Conservation (phyloP, 2,888 invertebrate species). For the Chelonus formosanus region DNA sequence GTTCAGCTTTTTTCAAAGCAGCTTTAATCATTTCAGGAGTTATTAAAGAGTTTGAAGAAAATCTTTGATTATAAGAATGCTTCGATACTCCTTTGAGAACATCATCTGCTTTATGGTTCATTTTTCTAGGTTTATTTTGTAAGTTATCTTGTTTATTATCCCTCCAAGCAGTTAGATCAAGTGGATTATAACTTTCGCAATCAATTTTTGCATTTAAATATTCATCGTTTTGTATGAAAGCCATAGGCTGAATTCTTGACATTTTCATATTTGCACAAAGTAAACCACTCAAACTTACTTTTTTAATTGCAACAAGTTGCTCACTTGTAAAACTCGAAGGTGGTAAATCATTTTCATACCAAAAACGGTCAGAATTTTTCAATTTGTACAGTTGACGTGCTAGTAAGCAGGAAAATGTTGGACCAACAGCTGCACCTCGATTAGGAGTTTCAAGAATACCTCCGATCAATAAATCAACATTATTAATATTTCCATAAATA, state of each 20-base stretch:
- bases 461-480: slow-evolving; percentile 86
- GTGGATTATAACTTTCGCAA: slow-evolving; percentile 76
- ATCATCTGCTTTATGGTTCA: not conserved
- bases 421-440: slow-evolving; percentile 84
- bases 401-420: slow-evolving; percentile 87
- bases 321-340: slow-evolving; percentile 82
- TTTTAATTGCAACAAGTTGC: slow-evolving; percentile 83
- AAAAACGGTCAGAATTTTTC: slow-evolving; percentile 89
- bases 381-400: slow-evolving; percentile 83
- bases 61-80: not conserved
- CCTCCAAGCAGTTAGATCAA: slow-evolving; percentile 78
- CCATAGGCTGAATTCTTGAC: slow-evolving; percentile 81
- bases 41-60: slow-evolving; percentile 54
- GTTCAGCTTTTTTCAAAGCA: slow-evolving; percentile 82
- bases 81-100: not conserved
- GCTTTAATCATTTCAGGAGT: slow-evolving; percentile 77
- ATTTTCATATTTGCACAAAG: slow-evolving; percentile 80
- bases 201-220: slow-evolving; percentile 79
- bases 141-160: slow-evolving; percentile 57
- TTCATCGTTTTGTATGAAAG: slow-evolving; percentile 85
- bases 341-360: slow-evolving; percentile 95
- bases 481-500: slow-evolving; percentile 71
- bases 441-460: slow-evolving; percentile 82
- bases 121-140: not conserved
- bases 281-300: slow-evolving; percentile 80